A percentile compares a stretch with the other conserved stretches of the same genome.
These are phyloP conservation scores for Tholera decimalis DNA, from an alignment of 2,888 invertebrate genomes.

Conservation along the genomic window DNA sequence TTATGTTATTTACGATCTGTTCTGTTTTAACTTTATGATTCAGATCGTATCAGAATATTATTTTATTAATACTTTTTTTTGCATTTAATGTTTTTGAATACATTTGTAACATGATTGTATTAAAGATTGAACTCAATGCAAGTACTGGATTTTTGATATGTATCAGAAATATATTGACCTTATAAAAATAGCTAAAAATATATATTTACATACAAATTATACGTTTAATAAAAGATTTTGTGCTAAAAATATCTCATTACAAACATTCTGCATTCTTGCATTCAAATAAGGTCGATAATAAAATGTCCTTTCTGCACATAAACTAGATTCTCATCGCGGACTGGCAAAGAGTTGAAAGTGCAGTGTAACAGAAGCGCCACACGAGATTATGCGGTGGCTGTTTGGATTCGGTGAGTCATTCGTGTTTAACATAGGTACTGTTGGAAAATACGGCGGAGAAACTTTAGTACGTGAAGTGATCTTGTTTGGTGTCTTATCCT, in stretches of 20 bases:
- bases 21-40: background rate
- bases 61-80: background rate
- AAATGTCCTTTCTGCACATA: slow-evolving; percentile 33
- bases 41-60: slow-evolving; percentile 11
- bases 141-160: background rate
- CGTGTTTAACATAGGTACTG: slow-evolving; percentile 34
- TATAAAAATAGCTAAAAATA: slow-evolving; percentile 9
- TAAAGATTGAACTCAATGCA: background rate
- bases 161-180: slow-evolving; percentile 7
- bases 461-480: slow-evolving; percentile 9
- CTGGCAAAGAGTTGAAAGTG: slow-evolving; percentile 25
- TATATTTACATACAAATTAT: background rate
- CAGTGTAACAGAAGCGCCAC: slow-evolving; percentile 25
- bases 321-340: slow-evolving; percentile 47
- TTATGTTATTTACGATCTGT: slow-evolving; percentile 16
- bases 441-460: slow-evolving; percentile 23
- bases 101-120: background rate
- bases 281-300: slow-evolving; percentile 20
- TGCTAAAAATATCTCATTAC: slow-evolving; percentile 23
- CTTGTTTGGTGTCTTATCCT: slow-evolving; percentile 24
- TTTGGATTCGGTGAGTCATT: slow-evolving; percentile 24
- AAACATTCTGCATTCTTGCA: slow-evolving; percentile 21
- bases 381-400: slow-evolving; percentile 24
- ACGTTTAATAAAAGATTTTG: background rate
- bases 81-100: background rate